Base-by-base conservation (phyloP, 1,140 invertebrate genomes). In the Ostrea denselamellosa region DNA sequence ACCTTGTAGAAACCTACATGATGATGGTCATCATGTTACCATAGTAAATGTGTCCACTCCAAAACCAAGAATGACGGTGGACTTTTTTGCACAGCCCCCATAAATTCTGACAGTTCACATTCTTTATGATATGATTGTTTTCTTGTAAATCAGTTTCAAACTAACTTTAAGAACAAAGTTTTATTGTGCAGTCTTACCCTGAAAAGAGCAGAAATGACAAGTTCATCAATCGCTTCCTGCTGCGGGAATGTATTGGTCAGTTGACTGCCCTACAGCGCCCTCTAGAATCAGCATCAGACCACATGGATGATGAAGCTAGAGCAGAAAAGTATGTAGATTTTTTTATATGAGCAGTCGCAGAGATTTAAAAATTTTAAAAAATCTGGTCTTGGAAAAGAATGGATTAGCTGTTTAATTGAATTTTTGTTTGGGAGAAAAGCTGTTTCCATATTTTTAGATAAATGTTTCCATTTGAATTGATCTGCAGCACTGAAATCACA, bases 161-260 rank as follows among this genome's bases (percentile, higher is more conserved):
- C 8, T 44, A 34, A 68, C 83, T 85, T 28, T 82, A 28, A 58
- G 34, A 44, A 1, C 34, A 44, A 44, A 44, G 34, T 44, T 44
- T 83, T 58, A 85, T 77, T 44, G 34, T 44, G 34, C 58, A 93
- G 93, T 86, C 85, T 7, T 93, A 94, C 85, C 90, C 93, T 28
- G 85, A 87, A 12, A 86, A 89, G 22, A 77, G 85, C 53, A 88
- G 91, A 10, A 92, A 34, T 19, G 90, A 93, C 22, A 92, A 93
- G 87, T 94, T 94, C 89, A 90, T 93, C 10, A 91, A 88, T 51
- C 86, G 93, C 1, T 94, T 94, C 87, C 83, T 94, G 12, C 90
- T 93, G 88, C 87, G 91, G 12, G 92, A 93, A 58, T 87, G 93
- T 22, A 87, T 91, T 51, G 93, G 92, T 71, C 93, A 94, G 87